Evolutionary conservation across 1,140 invertebrate genomes (phyloP), one percentile per base, ranked within the genome.

Genomic region (Asobara japonica): DNA sequence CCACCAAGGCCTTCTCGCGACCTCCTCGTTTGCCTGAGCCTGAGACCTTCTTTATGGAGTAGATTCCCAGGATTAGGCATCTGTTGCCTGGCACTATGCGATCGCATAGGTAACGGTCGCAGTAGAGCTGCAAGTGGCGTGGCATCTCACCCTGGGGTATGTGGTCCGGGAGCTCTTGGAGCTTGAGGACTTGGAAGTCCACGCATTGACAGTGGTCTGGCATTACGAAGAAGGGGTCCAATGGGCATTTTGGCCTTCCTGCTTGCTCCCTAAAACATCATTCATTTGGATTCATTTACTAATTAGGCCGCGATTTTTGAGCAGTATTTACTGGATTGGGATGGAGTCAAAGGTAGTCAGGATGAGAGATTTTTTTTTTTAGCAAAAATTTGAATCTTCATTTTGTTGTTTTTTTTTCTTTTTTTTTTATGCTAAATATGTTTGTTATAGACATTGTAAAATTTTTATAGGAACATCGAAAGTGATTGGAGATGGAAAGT

Each of bases 61-160:
- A 99, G 78, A 99, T 96, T 20, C 98, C 98, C 60, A 98, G 90
- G 60, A 99, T 92, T 6, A 94, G 92, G 10, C 99, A 95, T 75
- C 96, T 90, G 82, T 99, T 99, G 1, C 98, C 98, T 41, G 98
- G 98, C 0, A 99, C 97, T 36, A 98, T 94, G 82, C 92, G 91
- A 83, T 99, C 98, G 84, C 97, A 98, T 10, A 99, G 88, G 83
- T 97, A 95, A 79, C 97, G 91, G 84, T 99, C 98, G 81, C 95
- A 96, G 85, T 97, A 99, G 0, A 99, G 88, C 74, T 97, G 94
- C 68, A 99, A 87, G 88, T 99, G 98, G 6, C 98, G 90, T 0
- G 98, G 98, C 91, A 99, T 96, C 90, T 99, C 98, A 67, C 98
- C 98, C 82, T 99, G 97, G 0, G 98, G 98, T 72, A 99, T 95